Evolutionary conservation across 1,140 invertebrate species (phyloP).

Genomic region (Vanessa tameamea): DNA sequence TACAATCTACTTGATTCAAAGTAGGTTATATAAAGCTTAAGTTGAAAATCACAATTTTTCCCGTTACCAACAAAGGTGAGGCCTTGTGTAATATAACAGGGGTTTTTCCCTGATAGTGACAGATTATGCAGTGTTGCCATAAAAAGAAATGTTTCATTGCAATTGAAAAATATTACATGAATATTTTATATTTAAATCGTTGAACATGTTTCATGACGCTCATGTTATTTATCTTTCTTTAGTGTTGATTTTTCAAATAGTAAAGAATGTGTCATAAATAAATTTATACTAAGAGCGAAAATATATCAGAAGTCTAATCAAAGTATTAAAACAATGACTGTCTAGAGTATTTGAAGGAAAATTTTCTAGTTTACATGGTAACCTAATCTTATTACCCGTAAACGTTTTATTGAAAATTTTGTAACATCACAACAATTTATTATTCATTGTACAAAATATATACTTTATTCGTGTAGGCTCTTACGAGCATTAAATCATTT

Average conservation of each 20-base stretch:
- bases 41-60: conserved; percentile 44
- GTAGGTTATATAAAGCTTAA: conserved; percentile 42
- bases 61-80: conserved; percentile 42
- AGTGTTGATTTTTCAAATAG: not conserved
- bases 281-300: not conserved
- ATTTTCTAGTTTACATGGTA: no score
- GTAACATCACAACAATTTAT: no score
- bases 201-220: conserved; percentile 23
- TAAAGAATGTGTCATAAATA: no score
- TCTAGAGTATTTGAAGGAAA: no score
- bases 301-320: no score
- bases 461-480: no score
- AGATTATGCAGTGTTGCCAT: conserved; percentile 39
- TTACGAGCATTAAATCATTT: no score
- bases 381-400: no score
- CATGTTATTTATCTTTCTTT: conserved; percentile 30
- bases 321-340: not conserved
- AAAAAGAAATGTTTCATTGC: conserved; percentile 38
- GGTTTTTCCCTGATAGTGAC: conserved; percentile 37
- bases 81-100: conserved; percentile 36
- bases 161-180: conserved; percentile 40
- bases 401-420: no score
- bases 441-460: no score
- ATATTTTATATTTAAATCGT: conserved; percentile 39
- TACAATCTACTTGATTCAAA: conserved; percentile 37